phyloP scores from a whole-genome alignment of 2,797 vertebrate species.

The Rhinella marina region DNA sequence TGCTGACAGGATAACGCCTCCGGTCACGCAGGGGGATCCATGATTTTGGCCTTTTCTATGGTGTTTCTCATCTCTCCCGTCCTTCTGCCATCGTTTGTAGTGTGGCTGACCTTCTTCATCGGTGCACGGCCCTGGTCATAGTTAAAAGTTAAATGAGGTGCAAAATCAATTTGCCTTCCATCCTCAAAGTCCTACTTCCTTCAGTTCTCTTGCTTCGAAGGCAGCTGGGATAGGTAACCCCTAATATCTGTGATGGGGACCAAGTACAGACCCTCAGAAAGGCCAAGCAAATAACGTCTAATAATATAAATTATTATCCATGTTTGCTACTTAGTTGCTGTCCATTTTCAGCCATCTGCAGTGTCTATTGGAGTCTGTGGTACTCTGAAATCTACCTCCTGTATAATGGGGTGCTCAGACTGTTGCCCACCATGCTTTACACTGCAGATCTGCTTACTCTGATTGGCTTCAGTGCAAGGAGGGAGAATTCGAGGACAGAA shows the following conservation, averaged over 20 bases:
- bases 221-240: too few species aligned
- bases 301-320: not conserved
- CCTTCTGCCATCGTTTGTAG: not conserved
- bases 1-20: conserved; percentile 20
- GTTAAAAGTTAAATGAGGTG: too few species aligned
- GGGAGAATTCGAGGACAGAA: not conserved
- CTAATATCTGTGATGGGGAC: not conserved
- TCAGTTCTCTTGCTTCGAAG: not conserved
- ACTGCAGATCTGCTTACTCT: not conserved
- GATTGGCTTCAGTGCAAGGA: not conserved
- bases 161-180: not conserved
- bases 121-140: not conserved
- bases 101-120: not conserved
- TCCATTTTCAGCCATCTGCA: not conserved
- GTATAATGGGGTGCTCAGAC: not conserved
- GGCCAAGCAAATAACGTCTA: not conserved
- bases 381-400: too few species aligned
- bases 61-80: not conserved
- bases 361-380: not conserved
- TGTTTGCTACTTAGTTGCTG: not conserved
- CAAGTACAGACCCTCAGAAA: not conserved
- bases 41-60: not conserved
- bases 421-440: not conserved
- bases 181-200: not conserved
- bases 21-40: not conserved